These are phyloP conservation scores for Melanargia galathea DNA, from an alignment of 2,888 invertebrate species.

Conservation along the genomic window DNA sequence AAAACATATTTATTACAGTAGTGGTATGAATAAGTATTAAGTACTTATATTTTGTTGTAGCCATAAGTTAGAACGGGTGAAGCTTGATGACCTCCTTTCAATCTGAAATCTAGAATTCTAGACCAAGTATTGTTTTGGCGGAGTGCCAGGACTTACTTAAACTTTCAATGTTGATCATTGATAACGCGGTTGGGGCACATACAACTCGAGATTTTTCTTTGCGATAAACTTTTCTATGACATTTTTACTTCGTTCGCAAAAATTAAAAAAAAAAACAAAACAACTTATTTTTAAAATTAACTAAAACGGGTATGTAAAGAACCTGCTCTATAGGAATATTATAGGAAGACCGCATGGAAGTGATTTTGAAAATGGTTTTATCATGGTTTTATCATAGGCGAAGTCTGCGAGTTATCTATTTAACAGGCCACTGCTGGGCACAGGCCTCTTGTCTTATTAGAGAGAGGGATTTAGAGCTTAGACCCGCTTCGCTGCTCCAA, in stretches of 20 bases:
- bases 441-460: too few relatives aligned
- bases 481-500: too few relatives aligned
- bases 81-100: conserved; percentile 26
- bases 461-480: too few relatives aligned
- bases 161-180: conserved; percentile 21
- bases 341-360: too few relatives aligned
- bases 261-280: neutral
- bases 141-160: conserved; percentile 29
- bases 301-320: too few relatives aligned
- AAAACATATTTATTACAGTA: neutral
- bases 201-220: conserved; percentile 7
- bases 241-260: neutral
- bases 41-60: conserved; percentile 3
- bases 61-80: neutral
- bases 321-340: too few relatives aligned
- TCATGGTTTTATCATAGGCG: too few relatives aligned
- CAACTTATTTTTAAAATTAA: too few relatives aligned
- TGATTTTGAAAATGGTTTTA: too few relatives aligned
- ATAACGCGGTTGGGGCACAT: conserved; percentile 11
- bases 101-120: conserved; percentile 33
- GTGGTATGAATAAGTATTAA: neutral
- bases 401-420: too few relatives aligned
- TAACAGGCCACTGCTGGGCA: too few relatives aligned
- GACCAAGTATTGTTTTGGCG: conserved; percentile 35
- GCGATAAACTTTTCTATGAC: conserved; percentile 6